Percentiles rank a stretch among this genome's conserved stretches.
Conservation (phyloP, 2,888 invertebrate genomes). For the Caradrina clavipalpis region DNA sequence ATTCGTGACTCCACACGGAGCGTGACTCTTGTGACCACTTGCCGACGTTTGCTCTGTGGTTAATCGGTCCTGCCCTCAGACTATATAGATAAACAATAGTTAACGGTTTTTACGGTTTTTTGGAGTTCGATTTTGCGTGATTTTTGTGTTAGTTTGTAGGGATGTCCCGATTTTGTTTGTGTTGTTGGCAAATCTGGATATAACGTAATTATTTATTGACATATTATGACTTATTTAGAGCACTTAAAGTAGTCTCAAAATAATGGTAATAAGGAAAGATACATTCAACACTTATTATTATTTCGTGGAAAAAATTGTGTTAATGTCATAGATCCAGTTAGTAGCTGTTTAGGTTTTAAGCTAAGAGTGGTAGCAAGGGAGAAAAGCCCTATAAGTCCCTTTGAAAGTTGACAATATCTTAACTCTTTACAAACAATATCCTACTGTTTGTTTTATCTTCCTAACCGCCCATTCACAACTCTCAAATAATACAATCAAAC, state of each 20-base stretch:
- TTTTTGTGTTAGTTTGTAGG: conserved; percentile 3
- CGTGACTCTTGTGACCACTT: conserved; percentile 76
- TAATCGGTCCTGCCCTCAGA: conserved; percentile 66
- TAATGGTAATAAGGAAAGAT: too few relatives aligned
- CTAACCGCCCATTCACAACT: conserved; percentile 29
- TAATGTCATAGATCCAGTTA: neutral
- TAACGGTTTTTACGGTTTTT: conserved; percentile 50
- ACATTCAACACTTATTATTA: too few relatives aligned
- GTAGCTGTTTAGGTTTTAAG: neutral
- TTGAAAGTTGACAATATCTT: neutral
- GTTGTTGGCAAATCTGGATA: neutral
- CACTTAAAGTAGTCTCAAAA: too few relatives aligned
- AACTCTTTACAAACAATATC: neutral
- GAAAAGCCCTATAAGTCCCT: neutral
- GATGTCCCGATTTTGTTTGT: neutral
- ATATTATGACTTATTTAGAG: neutral
- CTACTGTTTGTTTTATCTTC: conserved; percentile 11
- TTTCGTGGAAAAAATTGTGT: too few relatives aligned
- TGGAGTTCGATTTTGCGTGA: neutral
- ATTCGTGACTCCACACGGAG: conserved; percentile 73
- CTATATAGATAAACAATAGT: conserved; percentile 61
- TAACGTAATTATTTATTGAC: too few relatives aligned
- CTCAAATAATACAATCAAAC: conserved; percentile 45
- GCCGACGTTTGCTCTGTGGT: conserved; percentile 59
- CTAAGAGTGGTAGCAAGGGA: neutral